Conservation (phyloP, 1,140 invertebrate species). For the Platyura marginata region DNA sequence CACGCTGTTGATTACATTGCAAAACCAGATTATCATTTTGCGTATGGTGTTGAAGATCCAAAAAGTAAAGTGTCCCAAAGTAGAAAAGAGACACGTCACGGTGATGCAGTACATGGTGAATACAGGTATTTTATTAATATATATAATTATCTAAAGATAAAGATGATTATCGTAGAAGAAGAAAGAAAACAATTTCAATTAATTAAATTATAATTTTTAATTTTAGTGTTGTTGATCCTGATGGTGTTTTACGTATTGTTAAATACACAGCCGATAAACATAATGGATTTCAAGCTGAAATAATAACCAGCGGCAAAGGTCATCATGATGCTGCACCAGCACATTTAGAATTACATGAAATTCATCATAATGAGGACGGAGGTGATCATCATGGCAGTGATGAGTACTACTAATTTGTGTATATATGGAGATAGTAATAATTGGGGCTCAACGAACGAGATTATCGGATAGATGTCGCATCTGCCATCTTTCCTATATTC, state of each 20-base stretch:
- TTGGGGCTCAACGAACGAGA: no score
- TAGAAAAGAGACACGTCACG: slow-evolving; percentile 44
- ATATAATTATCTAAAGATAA: not conserved
- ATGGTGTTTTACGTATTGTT: slow-evolving; percentile 28
- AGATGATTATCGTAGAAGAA: not conserved
- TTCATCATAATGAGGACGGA: slow-evolving; percentile 3
- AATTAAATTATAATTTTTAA: slow-evolving; percentile 2
- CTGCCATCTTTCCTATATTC: no score
- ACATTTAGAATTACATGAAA: slow-evolving; percentile 8
- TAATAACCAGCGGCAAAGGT: slow-evolving; percentile 17
- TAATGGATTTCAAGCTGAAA: slow-evolving; percentile 31
- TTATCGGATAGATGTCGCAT: no score
- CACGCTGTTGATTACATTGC: slow-evolving; percentile 41
- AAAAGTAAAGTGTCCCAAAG: slow-evolving; percentile 47
- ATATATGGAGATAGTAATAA: no score
- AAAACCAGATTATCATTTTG: slow-evolving; percentile 44
- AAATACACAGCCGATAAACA: slow-evolving; percentile 30
- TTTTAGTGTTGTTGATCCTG: slow-evolving; percentile 27
- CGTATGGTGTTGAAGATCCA: slow-evolving; percentile 48
- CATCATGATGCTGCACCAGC: slow-evolving; percentile 3
- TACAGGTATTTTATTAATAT: slow-evolving; percentile 31
- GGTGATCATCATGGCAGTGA: slow-evolving; percentile 5
- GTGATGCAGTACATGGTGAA: slow-evolving; percentile 45
- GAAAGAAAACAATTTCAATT: not conserved
- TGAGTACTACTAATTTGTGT: no score